Conservation (phyloP, 2,797 vertebrate genomes). For the Acestrorhynchus altus region DNA sequence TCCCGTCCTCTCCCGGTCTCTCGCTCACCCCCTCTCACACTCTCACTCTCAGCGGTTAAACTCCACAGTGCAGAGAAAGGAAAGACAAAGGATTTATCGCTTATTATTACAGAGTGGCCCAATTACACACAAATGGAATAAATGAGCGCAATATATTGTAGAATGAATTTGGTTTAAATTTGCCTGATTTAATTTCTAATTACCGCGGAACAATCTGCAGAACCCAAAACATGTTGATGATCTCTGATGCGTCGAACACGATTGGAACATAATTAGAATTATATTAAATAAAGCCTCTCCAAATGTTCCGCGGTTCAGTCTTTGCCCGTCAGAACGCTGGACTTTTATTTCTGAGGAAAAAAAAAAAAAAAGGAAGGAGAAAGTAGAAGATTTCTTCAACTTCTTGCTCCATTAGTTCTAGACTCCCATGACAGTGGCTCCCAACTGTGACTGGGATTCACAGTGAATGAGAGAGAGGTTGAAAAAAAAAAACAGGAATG, state of each 20-base stretch:
- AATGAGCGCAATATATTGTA: not conserved
- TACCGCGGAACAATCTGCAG: not conserved
- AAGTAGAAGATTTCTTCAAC: not conserved
- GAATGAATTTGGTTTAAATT: not conserved
- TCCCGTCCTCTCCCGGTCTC: too few relatives aligned
- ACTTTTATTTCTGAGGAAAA: not conserved
- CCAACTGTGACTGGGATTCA: not conserved
- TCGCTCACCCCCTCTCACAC: too few relatives aligned
- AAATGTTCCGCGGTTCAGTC: not conserved
- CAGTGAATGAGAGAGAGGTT: too few relatives aligned
- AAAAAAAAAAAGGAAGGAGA: too few relatives aligned
- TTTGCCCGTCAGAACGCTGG: not conserved
- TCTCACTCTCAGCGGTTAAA: not conserved
- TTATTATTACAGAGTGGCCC: not conserved
- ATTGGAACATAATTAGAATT: not conserved
- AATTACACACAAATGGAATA: not conserved
- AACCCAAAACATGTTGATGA: not conserved
- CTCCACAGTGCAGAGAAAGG: not conserved
- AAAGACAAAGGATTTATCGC: not conserved
- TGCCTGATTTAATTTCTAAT: not conserved
- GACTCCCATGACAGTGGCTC: not conserved
- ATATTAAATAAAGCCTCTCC: not conserved
- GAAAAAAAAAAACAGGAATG: too few relatives aligned
- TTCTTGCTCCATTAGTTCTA: not conserved
- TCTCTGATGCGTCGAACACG: not conserved